These are phyloP conservation scores for Bombyx huttoni DNA, from an alignment of 2,888 invertebrate species.

Conservation along the genomic window DNA sequence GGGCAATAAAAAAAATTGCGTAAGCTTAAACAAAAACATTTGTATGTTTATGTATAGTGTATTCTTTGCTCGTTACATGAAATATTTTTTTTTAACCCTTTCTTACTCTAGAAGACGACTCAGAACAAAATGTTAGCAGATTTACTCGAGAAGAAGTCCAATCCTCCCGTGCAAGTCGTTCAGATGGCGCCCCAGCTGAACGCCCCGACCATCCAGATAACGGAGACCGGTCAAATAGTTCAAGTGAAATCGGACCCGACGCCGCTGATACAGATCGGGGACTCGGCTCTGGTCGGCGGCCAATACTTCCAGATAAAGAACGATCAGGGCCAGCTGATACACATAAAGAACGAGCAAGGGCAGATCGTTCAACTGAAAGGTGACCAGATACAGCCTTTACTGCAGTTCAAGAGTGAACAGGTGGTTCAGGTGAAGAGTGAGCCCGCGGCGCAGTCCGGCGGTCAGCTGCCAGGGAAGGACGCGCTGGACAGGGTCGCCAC, in stretches of 20 bases:
- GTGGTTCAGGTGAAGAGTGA: constrained; percentile 38
- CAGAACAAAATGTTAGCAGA: constrained; percentile 87
- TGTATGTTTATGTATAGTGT: too few relatives aligned
- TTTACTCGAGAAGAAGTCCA: constrained; percentile 82
- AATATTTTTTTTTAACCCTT: neutral
- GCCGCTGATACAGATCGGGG: constrained; percentile 47
- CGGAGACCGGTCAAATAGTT: constrained; percentile 61
- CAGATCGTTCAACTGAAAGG: constrained; percentile 56
- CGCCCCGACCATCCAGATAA: constrained; percentile 63
- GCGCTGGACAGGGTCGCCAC: constrained; percentile 29
- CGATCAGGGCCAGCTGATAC: constrained; percentile 57
- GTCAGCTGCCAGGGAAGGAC: constrained; percentile 21
- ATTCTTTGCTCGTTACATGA: too few relatives aligned
- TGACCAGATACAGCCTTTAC: constrained; percentile 40
- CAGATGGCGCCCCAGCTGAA: constrained; percentile 57
- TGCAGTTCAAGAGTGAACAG: constrained; percentile 49
- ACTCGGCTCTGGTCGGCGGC: constrained; percentile 27
- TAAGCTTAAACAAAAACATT: too few relatives aligned
- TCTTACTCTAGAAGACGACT: constrained; percentile 41
- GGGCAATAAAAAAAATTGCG: too few relatives aligned
- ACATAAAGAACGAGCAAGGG: constrained; percentile 59
- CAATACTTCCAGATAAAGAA: constrained; percentile 60
- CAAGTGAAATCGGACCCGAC: constrained; percentile 50
- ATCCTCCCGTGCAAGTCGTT: constrained; percentile 64
- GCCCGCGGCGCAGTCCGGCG: constrained; percentile 15